These are phyloP conservation scores for Chalcis sispes DNA, from an alignment of 2,888 invertebrate species.

Conservation along the genomic window DNA sequence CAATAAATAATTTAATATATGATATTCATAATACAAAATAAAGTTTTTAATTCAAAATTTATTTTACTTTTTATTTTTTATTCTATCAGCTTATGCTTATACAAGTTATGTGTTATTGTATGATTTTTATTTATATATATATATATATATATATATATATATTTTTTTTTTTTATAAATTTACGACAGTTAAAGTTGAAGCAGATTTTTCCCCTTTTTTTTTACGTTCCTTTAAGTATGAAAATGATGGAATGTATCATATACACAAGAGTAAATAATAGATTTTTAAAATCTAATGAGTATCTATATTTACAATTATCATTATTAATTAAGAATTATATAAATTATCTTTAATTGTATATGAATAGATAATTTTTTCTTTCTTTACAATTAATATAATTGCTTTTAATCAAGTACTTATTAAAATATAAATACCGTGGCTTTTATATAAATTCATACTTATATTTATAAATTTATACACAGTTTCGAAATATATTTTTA, in stretches of 20 bases:
- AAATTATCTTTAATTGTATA: not conserved
- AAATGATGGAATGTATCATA: conserved; percentile 22
- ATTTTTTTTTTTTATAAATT: not conserved
- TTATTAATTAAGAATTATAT: not conserved
- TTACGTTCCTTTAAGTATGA: not conserved
- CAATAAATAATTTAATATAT: not conserved
- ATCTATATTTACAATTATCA: not conserved
- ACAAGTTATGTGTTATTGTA: too few relatives aligned
- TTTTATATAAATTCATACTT: too few relatives aligned
- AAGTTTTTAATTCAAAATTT: not conserved
- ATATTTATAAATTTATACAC: too few relatives aligned
- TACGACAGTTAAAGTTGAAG: conserved; percentile 5
- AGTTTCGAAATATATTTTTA: too few relatives aligned
- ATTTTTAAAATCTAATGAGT: not conserved
- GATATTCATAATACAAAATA: not conserved
- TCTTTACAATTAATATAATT: too few relatives aligned
- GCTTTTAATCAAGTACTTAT: not conserved
- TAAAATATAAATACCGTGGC: not conserved
- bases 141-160: too few relatives aligned
- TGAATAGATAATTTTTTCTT: not conserved
- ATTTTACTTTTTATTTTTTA: not conserved
- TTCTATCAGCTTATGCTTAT: too few relatives aligned
- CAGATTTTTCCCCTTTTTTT: conserved; percentile 10
- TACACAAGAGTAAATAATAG: not conserved
- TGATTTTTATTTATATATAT: too few relatives aligned